Evolutionary conservation across 1,140 invertebrate species (phyloP), one percentile per base, ranked within the genome.

Genomic region (Bombus pyrosoma): DNA sequence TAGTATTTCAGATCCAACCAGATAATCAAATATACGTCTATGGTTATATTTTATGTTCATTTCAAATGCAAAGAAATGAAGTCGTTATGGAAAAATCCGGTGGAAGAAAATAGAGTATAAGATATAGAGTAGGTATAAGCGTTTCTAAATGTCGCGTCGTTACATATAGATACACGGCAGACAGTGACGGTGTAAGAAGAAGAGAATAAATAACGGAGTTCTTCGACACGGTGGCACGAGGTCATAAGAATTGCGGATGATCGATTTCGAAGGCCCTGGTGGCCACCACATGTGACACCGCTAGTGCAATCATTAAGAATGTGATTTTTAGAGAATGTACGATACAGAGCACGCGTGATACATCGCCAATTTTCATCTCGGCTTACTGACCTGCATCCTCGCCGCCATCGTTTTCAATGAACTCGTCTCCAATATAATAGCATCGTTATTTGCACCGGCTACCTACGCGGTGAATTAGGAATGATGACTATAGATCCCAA

Each of bases 291-390:
- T 84, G 76, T 72, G 66, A 72, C 64, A 79, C 3, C 9, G 25
- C 37, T 62, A 72, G 53, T 72, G 83, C 83, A 80, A 84, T 84
- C 68, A 80, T 84, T 84, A 79, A 80, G 83, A 84, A 84, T 84
- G 83, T 47, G 53, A 59, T 80, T 84, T 59, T 79, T 68, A 34
- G 41, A 53, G 41, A 68, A 12, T 39, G 39, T 10, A n/a, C 12
- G 22, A 13, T 5, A 68, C 6, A 10, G 53, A 34, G 62, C 83
- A 79, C 15, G 83, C 76, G 66, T 39, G 39, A 8, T n/a, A 5
- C 3, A 3, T 71, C 39, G 83, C 83, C 83, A 84, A 62, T 69
- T 72, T 59, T 69, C 64, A 59, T 59, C 25, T 39, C 64, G 8
- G 66, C 83, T 72, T 62, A 79, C 53, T 84, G 82, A 84, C 82